phyloP scores from a whole-genome alignment of 2,113 vertebrate species.

The Egretta garzetta region DNA sequence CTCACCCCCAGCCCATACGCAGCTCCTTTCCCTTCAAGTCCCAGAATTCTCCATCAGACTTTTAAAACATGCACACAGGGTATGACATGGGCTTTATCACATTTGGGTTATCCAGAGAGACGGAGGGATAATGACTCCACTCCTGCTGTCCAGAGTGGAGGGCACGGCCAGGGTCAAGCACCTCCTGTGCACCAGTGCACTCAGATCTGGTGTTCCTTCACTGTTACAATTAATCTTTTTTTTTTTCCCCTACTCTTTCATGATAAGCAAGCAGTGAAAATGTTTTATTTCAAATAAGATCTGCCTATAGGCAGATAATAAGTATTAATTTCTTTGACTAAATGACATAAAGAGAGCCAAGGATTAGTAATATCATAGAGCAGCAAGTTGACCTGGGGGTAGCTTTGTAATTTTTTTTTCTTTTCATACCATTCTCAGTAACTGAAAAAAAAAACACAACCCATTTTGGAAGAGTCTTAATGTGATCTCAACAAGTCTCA shows the following conservation, averaged over 20 bases:
- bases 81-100: background rate
- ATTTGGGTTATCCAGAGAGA: accelerated
- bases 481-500: background rate
- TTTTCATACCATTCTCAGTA: background rate
- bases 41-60: background rate
- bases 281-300: background rate
- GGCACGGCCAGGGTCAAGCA: background rate
- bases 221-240: background rate
- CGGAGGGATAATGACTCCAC: background rate
- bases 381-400: background rate
- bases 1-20: accelerated
- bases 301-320: background rate
- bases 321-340: background rate
- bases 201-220: background rate
- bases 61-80: background rate
- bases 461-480: background rate
- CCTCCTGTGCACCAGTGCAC: background rate
- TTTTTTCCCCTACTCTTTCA: background rate
- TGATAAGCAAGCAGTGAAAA: background rate
- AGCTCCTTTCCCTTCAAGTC: background rate
- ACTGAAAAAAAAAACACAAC: background rate
- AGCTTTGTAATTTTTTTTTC: background rate
- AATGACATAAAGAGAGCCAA: background rate
- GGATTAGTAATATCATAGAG: background rate
- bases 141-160: background rate